Base-by-base conservation (phyloP, 2,888 invertebrate species). In the Luperina nickerlii region DNA sequence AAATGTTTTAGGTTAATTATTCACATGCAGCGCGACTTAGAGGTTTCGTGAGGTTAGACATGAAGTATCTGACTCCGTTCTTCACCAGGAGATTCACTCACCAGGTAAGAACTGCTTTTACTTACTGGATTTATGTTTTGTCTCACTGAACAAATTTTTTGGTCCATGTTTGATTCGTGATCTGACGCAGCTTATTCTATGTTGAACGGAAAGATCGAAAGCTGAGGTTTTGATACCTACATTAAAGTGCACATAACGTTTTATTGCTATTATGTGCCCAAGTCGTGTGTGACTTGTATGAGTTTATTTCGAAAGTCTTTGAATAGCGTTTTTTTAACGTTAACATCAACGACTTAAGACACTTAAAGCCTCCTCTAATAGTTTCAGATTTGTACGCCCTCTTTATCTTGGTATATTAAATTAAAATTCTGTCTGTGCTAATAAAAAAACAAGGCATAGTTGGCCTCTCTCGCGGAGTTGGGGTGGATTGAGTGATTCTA, bases 41-140 rank as follows among this genome's bases (percentile, higher is more conserved):
- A 91, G 99, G 99, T 57, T 99, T 99, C 94, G 98, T 99, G 5
- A 98, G 98, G 87, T 97, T 99, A 92, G 99, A 99, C 95, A 97
- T 99, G 91, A 99, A 99, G 93, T 99, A 99, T 96, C 98, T 99
- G 89, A 99, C 98, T 89, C 99, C 99, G 18, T 99, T 99, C 96
- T 99, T 99, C 92, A 99, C 99, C 0, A 97, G 99, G 89, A 97
- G 99, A 89, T 99, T 99, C 92, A 99, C 99, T 13, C 99, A 99
- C 93, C 98, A 99, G 98, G 98, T 98, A 94, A 81, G 80, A 70
- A 48, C 60, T 15, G 45, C 54, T 69, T 38, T 76, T 27, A 32
- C 13, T 68, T 24, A 42, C 13, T 67, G 66, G 18, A 45, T 54
- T 51, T 48, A 38, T 60, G 9, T 27, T 73, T 8, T 60, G 32